Evolutionary conservation across 1,140 invertebrate species (phyloP), one percentile per base, ranked within the genome.

Genomic region (Steinernema feltiae): DNA sequence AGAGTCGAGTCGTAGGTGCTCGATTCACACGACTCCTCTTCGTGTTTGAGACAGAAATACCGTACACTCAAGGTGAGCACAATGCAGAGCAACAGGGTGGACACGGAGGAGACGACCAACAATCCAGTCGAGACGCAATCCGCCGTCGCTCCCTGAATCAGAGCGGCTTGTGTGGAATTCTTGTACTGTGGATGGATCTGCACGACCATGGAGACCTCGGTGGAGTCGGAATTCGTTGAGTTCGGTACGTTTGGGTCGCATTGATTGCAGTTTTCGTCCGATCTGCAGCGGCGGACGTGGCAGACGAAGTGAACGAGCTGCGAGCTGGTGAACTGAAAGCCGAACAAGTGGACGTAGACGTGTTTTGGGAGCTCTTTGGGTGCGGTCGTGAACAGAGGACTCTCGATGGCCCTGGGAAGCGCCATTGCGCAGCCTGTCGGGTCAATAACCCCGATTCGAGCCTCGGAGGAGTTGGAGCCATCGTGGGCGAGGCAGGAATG

Each of bases 281-380:
- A n/a, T 3, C 3, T n/a, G 29, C 72, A 73, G 15, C 69, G 72
- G 3, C 69, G 7, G 2, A 73, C 48, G 31, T 71, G 72, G 63
- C 72, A 73, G 12, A 46, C 32, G 29, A 73, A 71, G 27, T 73
- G 70, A 24, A 73, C 72, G 2, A 27, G 2, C 29, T 73, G 72
- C 7, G 72, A 73, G 30, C 31, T 73, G 30, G 72, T 73, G 63
- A 73, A 73, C 70, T 73, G 72, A 24, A 73, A 73, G 17, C 72
- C 72, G 48, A 72, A 73, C 7, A 73, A n/a, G 48, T 73, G 72
- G 30, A 73, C 72, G 48, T 73, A 73, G 7, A 73, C 72, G 27
- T 73, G 72, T 29, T 73, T 73, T 7, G 72, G 31, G 17, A 17
- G n/a, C 18, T 72, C 48, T 17, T 12, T 72, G 29, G 72, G 72